phyloP scores from a whole-genome alignment of 2,113 vertebrate genomes.

The Solenodon paradoxus region DNA sequence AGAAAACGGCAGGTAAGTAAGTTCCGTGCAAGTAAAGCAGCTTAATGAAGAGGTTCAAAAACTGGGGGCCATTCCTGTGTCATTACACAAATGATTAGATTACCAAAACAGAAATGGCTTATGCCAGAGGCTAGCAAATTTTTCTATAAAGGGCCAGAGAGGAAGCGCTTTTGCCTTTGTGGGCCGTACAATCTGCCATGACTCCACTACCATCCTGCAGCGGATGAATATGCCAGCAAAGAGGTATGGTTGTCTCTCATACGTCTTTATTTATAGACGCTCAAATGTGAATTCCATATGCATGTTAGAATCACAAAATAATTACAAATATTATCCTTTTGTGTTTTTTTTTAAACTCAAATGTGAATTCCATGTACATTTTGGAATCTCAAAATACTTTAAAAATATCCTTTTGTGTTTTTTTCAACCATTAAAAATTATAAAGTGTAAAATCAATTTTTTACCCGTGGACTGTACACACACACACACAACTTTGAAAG shows the following conservation, averaged over 20 bases:
- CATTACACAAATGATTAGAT: not conserved
- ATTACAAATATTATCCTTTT: not conserved
- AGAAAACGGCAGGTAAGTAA: too few species aligned
- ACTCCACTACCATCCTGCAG: not conserved
- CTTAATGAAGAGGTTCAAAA: too few species aligned
- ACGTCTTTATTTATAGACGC: not conserved
- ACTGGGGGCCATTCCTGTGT: not conserved
- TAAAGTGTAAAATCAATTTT: not conserved
- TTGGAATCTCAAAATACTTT: not conserved
- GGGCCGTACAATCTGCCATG: not conserved
- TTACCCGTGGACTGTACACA: not conserved
- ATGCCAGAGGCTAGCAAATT: not conserved
- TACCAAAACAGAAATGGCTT: not conserved
- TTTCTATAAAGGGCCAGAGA: not conserved
- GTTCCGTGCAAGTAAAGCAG: too few species aligned
- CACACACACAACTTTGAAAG: not conserved
- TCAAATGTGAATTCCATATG: not conserved
- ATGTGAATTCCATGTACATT: not conserved
- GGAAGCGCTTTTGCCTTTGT: not conserved
- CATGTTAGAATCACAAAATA: not conserved
- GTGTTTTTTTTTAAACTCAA: not conserved
- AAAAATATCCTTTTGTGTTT: not conserved
- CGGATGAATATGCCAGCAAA: not conserved
- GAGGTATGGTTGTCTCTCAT: not conserved
- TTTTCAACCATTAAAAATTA: slow-evolving; percentile 12